A percentile compares a stretch with the other conserved stretches of the same genome.
phyloP scores from a whole-genome alignment of 2,797 vertebrate species.

The Ctenopoma kingsleyae region DNA sequence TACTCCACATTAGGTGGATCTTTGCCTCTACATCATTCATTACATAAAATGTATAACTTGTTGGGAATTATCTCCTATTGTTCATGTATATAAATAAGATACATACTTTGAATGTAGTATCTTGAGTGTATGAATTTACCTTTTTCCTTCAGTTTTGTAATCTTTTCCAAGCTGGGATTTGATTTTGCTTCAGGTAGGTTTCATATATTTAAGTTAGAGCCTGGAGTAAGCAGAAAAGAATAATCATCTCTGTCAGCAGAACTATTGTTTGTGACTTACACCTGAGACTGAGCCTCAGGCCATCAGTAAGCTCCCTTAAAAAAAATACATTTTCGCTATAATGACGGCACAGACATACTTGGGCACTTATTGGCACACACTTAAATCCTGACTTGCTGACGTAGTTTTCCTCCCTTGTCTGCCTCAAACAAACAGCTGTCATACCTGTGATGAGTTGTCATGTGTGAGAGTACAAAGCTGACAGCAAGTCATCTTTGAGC shows the following conservation, averaged over 20 bases:
- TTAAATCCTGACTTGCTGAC: slow-evolving; percentile 23
- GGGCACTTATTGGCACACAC: background rate
- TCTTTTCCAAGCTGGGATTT: too few species aligned
- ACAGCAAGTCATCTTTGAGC: slow-evolving; percentile 14
- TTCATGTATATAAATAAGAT: too few species aligned
- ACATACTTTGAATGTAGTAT: too few species aligned
- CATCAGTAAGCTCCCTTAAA: slow-evolving; percentile 4
- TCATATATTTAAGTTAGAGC: background rate
- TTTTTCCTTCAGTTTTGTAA: too few species aligned
- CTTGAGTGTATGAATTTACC: too few species aligned
- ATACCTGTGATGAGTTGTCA: slow-evolving; percentile 24
- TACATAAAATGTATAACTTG: too few species aligned
- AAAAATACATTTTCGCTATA: slow-evolving; percentile 3
- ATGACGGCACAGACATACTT: slow-evolving; percentile 4
- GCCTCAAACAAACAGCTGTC: slow-evolving; percentile 22
- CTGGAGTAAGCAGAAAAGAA: slow-evolving; percentile 4
- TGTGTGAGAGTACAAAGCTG: slow-evolving; percentile 13
- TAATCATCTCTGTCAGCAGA: slow-evolving; percentile 24
- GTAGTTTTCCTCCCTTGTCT: background rate
- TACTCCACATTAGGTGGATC: too few species aligned
- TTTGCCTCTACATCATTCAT: too few species aligned
- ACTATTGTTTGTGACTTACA: slow-evolving; percentile 22
- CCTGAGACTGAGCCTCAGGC: slow-evolving; percentile 35
- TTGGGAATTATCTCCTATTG: too few species aligned
- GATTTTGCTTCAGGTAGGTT: too few species aligned